Conservation (phyloP, 2,888 invertebrate species). For the Xylota segnis region DNA sequence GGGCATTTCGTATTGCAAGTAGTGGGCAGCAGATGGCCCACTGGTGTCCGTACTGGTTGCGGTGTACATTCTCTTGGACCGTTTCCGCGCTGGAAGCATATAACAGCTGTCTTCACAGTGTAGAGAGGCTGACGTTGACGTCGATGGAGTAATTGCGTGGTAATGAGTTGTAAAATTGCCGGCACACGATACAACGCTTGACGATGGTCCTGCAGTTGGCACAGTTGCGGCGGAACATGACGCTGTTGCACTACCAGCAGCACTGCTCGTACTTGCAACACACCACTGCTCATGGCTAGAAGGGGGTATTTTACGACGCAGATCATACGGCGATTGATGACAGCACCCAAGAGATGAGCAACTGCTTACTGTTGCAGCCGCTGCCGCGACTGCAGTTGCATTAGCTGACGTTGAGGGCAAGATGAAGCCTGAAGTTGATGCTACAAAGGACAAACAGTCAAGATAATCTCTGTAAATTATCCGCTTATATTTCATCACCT, state of each 20-base stretch:
- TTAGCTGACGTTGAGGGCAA: slow-evolving; percentile 76
- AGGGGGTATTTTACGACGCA: slow-evolving; percentile 90
- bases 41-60: slow-evolving; percentile 79
- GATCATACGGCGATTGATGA: slow-evolving; percentile 95
- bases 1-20: slow-evolving; percentile 96
- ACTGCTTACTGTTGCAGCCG: slow-evolving; percentile 78
- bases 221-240: slow-evolving; percentile 67
- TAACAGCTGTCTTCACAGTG: slow-evolving; percentile 85
- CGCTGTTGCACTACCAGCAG: slow-evolving; percentile 67
- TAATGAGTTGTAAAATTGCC: slow-evolving; percentile 81
- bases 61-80: slow-evolving; percentile 85
- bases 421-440: slow-evolving; percentile 68
- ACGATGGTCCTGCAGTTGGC: slow-evolving; percentile 84
- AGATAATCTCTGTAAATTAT: slow-evolving; percentile 39
- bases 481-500: slow-evolving; percentile 45
- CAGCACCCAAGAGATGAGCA: slow-evolving; percentile 84
- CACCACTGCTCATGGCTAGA: slow-evolving; percentile 83
- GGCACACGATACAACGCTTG: slow-evolving; percentile 81
- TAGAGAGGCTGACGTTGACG: slow-evolving; percentile 78
- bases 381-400: slow-evolving; percentile 77
- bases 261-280: slow-evolving; percentile 76
- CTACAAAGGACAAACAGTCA: slow-evolving; percentile 7
- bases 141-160: slow-evolving; percentile 70
- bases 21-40: slow-evolving; percentile 89
- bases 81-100: slow-evolving; percentile 93